These are phyloP conservation scores for Cherax quadricarinatus DNA, from an alignment of 1,140 invertebrate species.

Conservation along the genomic window DNA sequence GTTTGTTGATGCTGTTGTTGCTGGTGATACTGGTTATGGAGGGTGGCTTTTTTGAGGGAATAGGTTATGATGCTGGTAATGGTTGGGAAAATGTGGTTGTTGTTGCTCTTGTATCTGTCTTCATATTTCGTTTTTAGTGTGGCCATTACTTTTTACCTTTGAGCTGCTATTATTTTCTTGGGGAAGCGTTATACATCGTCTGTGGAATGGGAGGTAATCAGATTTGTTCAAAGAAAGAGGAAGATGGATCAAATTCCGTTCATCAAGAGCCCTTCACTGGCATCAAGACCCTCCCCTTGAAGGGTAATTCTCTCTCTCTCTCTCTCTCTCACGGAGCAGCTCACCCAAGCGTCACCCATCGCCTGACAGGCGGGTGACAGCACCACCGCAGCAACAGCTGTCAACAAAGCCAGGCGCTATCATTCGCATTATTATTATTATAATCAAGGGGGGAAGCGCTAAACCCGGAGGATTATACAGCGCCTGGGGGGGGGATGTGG, in stretches of 20 bases:
- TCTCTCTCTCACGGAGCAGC: neutral
- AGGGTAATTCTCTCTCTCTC: slow-evolving; percentile 26
- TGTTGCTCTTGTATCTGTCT: neutral
- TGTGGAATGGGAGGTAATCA: too few species aligned
- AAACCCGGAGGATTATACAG: too few species aligned
- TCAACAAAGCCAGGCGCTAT: neutral
- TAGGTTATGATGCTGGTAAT: too few species aligned
- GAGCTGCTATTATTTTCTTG: neutral
- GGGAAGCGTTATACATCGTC: neutral
- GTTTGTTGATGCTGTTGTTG: neutral
- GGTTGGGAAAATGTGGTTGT: neutral
- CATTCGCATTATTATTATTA: too few species aligned
- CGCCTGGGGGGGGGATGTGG: too few species aligned
- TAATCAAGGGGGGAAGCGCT: too few species aligned
- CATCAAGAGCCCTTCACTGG: too few species aligned
- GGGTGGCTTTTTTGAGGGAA: too few species aligned
- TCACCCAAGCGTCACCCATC: neutral
- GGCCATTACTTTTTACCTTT: too few species aligned
- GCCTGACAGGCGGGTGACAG: neutral
- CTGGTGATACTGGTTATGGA: neutral
- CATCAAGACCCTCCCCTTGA: neutral
- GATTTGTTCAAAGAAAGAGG: too few species aligned
- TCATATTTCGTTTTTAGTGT: too few species aligned
- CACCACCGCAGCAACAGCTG: neutral
- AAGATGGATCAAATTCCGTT: neutral